A percentile compares a stretch with the other conserved stretches of the same genome.
Conservation (phyloP, 92 coral and sea anemone species). For the Meandrina meandrites region DNA sequence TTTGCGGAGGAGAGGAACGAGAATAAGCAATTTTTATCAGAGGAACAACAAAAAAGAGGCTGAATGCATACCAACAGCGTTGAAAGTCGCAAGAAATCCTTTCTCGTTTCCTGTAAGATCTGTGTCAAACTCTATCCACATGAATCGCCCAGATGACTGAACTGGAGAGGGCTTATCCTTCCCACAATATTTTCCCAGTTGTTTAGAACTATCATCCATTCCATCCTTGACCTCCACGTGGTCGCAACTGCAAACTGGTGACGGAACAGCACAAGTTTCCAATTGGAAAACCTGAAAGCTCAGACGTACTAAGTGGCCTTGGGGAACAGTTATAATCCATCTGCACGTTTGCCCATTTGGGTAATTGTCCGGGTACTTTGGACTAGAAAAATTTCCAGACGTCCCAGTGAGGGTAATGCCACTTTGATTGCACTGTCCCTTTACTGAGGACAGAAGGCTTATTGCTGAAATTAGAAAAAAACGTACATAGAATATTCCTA, state of each 20-base stretch:
- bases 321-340: conserved; percentile 12
- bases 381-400: neutral
- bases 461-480: neutral
- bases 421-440: neutral
- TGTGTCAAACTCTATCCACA: conserved; percentile 15
- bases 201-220: neutral
- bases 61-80: neutral
- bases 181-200: conserved; percentile 4
- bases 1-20: too few species aligned
- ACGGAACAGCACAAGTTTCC: neutral
- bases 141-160: neutral
- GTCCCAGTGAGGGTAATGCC: conserved; percentile 6
- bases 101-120: neutral
- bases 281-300: neutral
- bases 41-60: too few species aligned
- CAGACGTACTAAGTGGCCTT: neutral
- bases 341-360: conserved; percentile 1
- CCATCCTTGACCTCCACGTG: conserved; percentile 14
- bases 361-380: conserved; percentile 4
- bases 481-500: too few species aligned
- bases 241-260: neutral
- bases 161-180: neutral
- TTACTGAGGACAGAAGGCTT: neutral
- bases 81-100: neutral
- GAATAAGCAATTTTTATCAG: too few species aligned